Base-by-base conservation (phyloP, 2,113 vertebrate genomes). In the Mustelus asterias region DNA sequence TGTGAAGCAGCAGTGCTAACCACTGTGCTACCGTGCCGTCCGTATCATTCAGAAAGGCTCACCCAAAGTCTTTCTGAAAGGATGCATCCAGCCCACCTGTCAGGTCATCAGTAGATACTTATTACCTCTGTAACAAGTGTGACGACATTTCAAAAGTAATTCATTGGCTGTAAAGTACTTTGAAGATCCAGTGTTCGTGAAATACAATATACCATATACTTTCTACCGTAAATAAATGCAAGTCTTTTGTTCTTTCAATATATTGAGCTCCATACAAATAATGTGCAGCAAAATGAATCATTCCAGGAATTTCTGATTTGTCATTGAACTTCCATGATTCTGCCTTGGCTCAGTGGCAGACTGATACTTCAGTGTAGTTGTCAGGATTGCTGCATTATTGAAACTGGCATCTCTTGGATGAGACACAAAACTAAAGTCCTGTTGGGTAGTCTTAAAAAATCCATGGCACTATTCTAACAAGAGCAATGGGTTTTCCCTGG, bases 11-110 rank as follows among this genome's bases (percentile, higher is more conserved):
- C n/a, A n/a, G n/a, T n/a, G n/a, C n/a, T n/a, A n/a, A n/a, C n/a
- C n/a, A n/a, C n/a, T n/a, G n/a, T n/a, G n/a, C n/a, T n/a, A n/a
- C n/a, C n/a, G n/a, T n/a, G n/a, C n/a, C n/a, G n/a, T n/a, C n/a
- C n/a, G n/a, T n/a, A 20, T 14, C 98, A 99, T 3, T 97, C 96
- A 99, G 98, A 96, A 98, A 98, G 86, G 97, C 97, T 86, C 97
- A 99, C 33, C 99, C 99, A 37, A 99, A 99, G 96, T 99, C 99
- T 60, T 98, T 99, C 96, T 98, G 99, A 96, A 98, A 99, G 41
- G 99, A 99, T 96, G 96, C 98, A 63, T 99, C 99, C 96, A 98
- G 98, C 58, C 99, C 99, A 67, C 98, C 99, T 24, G 70, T 98
- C 96, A 98, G 98, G 97, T 98, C 98, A 96, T 98, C 98, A 96